Conservation (phyloP, 2,888 invertebrate genomes). For the Campopleginae sp. region DNA sequence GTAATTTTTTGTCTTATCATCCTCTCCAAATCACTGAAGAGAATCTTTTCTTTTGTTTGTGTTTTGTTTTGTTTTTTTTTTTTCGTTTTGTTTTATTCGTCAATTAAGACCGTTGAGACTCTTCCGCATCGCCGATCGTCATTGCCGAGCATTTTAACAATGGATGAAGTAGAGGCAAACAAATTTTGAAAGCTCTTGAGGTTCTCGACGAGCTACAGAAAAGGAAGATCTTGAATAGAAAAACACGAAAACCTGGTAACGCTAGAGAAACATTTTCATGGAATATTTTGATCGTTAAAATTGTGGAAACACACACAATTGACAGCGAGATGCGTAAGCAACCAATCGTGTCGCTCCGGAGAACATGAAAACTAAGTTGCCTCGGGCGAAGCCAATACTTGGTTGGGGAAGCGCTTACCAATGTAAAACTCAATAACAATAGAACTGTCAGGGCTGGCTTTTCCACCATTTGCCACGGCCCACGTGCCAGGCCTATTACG, state of each 20-base stretch:
- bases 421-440: no score
- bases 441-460: no score
- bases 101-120: conserved; percentile 33
- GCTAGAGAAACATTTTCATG: not conserved
- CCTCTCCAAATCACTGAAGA: not conserved
- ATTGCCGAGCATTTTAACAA: conserved; percentile 30
- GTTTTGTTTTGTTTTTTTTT: not conserved
- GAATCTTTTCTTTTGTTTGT: not conserved
- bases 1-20: not conserved
- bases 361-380: no score
- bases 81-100: not conserved
- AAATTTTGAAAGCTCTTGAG: conserved; percentile 19
- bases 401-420: no score
- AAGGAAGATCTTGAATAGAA: conserved; percentile 7
- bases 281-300: not conserved
- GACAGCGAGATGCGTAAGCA: no score
- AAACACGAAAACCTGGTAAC: conserved; percentile 13
- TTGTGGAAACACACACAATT: not conserved
- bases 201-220: conserved; percentile 10
- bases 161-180: conserved; percentile 23
- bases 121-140: conserved; percentile 21
- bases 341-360: no score
- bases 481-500: no score
- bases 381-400: no score
- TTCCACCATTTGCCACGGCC: no score